Evolutionary conservation across 2,797 vertebrate species (phyloP).

Genomic region (Merluccius polli): DNA sequence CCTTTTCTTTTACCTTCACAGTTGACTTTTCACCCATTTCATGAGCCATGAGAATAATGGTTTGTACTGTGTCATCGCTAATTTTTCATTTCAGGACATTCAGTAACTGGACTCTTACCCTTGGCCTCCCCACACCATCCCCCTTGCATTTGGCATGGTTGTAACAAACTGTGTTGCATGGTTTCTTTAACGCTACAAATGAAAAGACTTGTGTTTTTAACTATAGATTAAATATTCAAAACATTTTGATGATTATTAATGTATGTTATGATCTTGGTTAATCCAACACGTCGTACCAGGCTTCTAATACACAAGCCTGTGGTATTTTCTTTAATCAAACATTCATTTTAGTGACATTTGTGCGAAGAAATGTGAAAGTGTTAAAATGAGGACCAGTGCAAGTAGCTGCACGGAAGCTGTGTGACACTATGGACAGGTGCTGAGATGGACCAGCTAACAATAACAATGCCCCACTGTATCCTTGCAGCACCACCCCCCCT

Average conservation of each 20-base stretch:
- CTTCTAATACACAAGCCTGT: no score
- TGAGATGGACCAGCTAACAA: background rate
- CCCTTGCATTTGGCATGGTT: conserved; percentile 48
- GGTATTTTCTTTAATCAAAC: background rate
- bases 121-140: conserved; percentile 13
- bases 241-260: background rate
- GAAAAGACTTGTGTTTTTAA: background rate
- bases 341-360: background rate
- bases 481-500: conserved; percentile 89
- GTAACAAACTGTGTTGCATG: conserved; percentile 52
- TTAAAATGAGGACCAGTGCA: background rate
- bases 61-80: background rate
- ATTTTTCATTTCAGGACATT: conserved; percentile 19
- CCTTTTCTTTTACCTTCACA: conserved; percentile 32
- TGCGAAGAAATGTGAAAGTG: background rate
- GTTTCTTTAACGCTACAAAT: background rate
- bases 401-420: background rate
- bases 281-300: background rate
- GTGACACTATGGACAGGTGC: background rate
- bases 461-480: conserved; percentile 35
- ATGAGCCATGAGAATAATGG: conserved; percentile 36
- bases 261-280: background rate
- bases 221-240: background rate
- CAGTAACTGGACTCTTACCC: conserved; percentile 3
- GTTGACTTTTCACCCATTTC: conserved; percentile 43